Evolutionary conservation across 2,797 vertebrate species (phyloP).

Genomic region (Sebastes matsubarae): DNA sequence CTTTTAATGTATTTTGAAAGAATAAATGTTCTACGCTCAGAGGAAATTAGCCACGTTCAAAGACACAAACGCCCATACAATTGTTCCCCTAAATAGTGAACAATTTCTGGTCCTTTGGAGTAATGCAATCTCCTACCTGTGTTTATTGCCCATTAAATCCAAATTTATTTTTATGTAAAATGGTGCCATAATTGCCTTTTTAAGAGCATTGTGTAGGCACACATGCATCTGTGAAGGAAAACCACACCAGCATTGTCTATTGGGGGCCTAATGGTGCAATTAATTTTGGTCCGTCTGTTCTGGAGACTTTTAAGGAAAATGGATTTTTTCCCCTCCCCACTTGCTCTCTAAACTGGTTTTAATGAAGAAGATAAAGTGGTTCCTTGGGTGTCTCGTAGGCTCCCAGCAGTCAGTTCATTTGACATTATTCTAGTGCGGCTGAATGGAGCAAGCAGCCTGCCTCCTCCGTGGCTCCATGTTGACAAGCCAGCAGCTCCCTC

Average conservation of each 20-base stretch:
- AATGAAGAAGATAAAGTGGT: slow-evolving; percentile 97
- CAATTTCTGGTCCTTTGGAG: slow-evolving; percentile 84
- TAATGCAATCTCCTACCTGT: slow-evolving; percentile 90
- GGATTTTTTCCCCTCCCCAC: slow-evolving; percentile 81
- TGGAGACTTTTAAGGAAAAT: slow-evolving; percentile 97
- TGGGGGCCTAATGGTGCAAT: slow-evolving; percentile 95
- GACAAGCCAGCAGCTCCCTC: slow-evolving; percentile 87
- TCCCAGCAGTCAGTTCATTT: slow-evolving; percentile 90
- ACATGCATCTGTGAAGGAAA: slow-evolving; percentile 92
- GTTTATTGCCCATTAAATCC: slow-evolving; percentile 95
- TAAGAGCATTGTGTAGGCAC: slow-evolving; percentile 91
- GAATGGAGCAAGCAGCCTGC: slow-evolving; percentile 42
- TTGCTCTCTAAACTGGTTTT: slow-evolving; percentile 90
- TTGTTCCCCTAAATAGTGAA: slow-evolving; percentile 82
- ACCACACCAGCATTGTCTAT: slow-evolving; percentile 92
- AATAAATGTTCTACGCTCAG: background rate
- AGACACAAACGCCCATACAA: slow-evolving; percentile 76
- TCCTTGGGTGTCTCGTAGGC: slow-evolving; percentile 90
- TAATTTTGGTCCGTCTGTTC: slow-evolving; percentile 96
- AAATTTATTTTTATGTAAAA: slow-evolving; percentile 92
- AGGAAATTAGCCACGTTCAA: slow-evolving; percentile 3
- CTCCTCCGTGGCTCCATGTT: slow-evolving; percentile 64
- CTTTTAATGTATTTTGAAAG: background rate
- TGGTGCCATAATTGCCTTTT: slow-evolving; percentile 94
- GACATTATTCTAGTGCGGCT: slow-evolving; percentile 89